Evolutionary conservation across 2,888 invertebrate species (phyloP).

Genomic region (Sesia apiformis): DNA sequence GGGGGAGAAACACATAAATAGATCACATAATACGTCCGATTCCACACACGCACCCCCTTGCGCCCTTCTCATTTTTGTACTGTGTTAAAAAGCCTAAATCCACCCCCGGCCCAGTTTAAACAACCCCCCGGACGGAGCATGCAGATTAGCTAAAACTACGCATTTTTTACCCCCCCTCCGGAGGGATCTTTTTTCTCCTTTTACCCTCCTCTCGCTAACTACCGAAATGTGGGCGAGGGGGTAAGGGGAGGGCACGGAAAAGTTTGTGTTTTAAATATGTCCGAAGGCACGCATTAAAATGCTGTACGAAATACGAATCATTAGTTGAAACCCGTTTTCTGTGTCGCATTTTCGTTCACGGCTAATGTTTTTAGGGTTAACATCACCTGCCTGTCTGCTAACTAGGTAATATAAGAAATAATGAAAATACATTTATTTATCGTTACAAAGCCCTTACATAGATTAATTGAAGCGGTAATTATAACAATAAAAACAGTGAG

Average conservation of each 20-base stretch:
- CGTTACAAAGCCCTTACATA: no score
- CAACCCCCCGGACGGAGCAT: constrained; percentile 42
- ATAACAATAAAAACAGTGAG: no score
- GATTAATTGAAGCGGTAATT: no score
- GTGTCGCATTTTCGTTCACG: constrained; percentile 10
- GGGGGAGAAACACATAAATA: constrained; percentile 61
- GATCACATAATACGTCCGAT: constrained; percentile 69
- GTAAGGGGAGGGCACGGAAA: constrained; percentile 37
- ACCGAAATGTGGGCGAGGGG: constrained; percentile 58
- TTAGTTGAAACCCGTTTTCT: constrained; percentile 35
- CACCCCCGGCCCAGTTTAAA: constrained; percentile 38
- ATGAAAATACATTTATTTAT: no score
- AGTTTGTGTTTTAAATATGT: constrained; percentile 73
- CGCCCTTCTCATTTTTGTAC: constrained; percentile 59
- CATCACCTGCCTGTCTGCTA: no score
- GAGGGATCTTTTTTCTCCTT: constrained; percentile 50
- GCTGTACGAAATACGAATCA: constrained; percentile 63
- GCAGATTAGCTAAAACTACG: constrained; percentile 81
- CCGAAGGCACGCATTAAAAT: constrained; percentile 69
- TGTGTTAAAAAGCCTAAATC: constrained; percentile 71
- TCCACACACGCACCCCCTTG: constrained; percentile 44
- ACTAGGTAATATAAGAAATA: no score
- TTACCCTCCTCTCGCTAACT: constrained; percentile 52
- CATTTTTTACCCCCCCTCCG: constrained; percentile 76
- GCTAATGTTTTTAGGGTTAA: background rate